A percentile compares a stretch with the other conserved stretches of the same genome.
These are phyloP conservation scores for Stichopus horrens DNA, from an alignment of 53 echinoderm and acorn worm species.

Conservation along the genomic window DNA sequence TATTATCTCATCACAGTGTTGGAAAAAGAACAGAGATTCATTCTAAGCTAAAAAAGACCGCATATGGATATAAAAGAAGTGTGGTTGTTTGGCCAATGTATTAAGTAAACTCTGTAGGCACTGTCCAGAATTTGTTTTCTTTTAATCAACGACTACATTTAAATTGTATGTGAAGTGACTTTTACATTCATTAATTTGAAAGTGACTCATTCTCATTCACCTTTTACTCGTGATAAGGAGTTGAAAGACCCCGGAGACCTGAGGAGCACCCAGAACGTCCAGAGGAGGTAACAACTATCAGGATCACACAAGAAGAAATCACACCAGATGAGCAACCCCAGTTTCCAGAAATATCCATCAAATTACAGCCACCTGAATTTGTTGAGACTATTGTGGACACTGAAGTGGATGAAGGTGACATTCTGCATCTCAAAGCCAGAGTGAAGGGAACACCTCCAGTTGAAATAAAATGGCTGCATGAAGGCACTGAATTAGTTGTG, in stretches of 20 bases:
- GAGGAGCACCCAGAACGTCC: constrained; percentile 17
- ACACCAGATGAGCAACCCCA: constrained; percentile 36
- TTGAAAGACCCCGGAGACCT: constrained; percentile 34
- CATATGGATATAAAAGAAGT: too few species aligned
- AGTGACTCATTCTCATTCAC: too few species aligned
- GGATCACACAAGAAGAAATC: constrained; percentile 24
- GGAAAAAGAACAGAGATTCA: too few species aligned
- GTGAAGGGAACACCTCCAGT: constrained; percentile 84
- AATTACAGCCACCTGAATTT: constrained; percentile 85
- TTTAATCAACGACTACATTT: too few species aligned
- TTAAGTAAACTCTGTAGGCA: too few species aligned
- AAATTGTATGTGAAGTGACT: too few species aligned
- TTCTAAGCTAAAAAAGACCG: too few species aligned
- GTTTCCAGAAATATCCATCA: constrained; percentile 65
- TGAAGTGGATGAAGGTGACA: constrained; percentile 81
- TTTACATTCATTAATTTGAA: too few species aligned
- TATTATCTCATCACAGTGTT: too few species aligned
- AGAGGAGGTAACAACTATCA: constrained; percentile 31
- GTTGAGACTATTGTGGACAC: constrained; percentile 62
- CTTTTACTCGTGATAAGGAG: constrained; percentile 8
- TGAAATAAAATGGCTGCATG: constrained; percentile 87
- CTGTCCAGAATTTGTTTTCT: too few species aligned
- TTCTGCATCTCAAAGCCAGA: constrained; percentile 66
- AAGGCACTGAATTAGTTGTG: constrained; percentile 39
- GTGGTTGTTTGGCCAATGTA: too few species aligned